Evolutionary conservation across 2,888 invertebrate genomes (phyloP), one percentile per base, ranked within the genome.

Genomic region (Myopa tessellatipennis): DNA sequence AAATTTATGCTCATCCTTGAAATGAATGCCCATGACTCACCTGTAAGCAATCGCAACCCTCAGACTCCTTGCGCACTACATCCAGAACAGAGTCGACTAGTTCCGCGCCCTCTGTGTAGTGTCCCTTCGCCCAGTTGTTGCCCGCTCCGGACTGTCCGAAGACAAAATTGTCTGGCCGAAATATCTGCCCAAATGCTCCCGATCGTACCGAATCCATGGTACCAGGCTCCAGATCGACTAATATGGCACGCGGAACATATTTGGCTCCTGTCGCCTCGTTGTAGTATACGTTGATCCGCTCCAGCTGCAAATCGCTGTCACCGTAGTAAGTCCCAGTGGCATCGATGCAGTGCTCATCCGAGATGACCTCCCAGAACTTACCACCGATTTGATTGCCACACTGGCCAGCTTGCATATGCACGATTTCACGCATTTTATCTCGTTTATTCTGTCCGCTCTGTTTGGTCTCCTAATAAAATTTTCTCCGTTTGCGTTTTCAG

Each of bases 131-230:
- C 95, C 95, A 95, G 90, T 95, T 95, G 90, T 95, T 95, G 77
- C 95, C 95, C 80, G 95, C 95, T 10, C 95, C 95, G 12, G 93
- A 93, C 88, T 95, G 95, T 71, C 96, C 96, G 89, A 97, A 98
- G 38, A 98, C 96, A 89, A 97, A 98, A 91, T 98, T 98, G 90
- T 98, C 97, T 26, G 98, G 98, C 81, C 97, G 91, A 92, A 97
- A 98, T 85, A 98, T 95, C 89, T 97, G 97, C 89, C 92, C 97
- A 90, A 96, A 98, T 16, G 97, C 96, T 78, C 98, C 97, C 1
- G 97, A 96, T 82, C 98, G 93, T 80, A 98, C 97, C 0, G 97
- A 96, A 90, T 98, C 98, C 98, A 98, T 98, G 84, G 98, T 98
- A 82, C 98, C 98, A 69, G 98, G 98, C 90, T 98, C 98, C 87